These are phyloP conservation scores for Drosophila willistoni DNA, from an alignment of 1,140 invertebrate genomes.

Conservation along the genomic window DNA sequence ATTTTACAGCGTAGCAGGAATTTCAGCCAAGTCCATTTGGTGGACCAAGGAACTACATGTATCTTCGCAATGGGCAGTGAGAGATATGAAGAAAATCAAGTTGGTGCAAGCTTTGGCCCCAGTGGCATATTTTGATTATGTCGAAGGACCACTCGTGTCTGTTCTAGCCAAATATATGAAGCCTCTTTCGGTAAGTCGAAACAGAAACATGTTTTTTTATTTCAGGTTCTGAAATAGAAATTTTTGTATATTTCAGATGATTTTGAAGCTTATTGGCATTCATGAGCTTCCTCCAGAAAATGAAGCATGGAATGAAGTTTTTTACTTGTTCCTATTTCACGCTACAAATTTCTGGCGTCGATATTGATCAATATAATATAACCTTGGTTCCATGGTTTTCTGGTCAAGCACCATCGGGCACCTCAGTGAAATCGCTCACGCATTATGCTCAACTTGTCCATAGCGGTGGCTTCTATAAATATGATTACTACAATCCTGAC, in stretches of 20 bases:
- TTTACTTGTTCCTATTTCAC: constrained; percentile 84
- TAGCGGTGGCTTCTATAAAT: constrained; percentile 58
- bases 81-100: constrained; percentile 86
- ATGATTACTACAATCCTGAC: constrained; percentile 23
- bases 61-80: constrained; percentile 87
- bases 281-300: constrained; percentile 57
- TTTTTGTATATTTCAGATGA: constrained; percentile 1
- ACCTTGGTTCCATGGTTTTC: constrained; percentile 23
- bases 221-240: not conserved
- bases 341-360: constrained; percentile 84
- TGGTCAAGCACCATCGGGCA: constrained; percentile 40
- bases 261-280: constrained; percentile 43
- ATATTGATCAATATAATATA: constrained; percentile 83
- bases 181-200: constrained; percentile 9
- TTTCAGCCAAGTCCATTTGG: constrained; percentile 80
- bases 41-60: constrained; percentile 85
- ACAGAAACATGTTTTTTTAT: no score
- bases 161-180: constrained; percentile 13
- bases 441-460: constrained; percentile 50
- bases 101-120: constrained; percentile 87
- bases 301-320: constrained; percentile 48
- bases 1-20: constrained; percentile 84
- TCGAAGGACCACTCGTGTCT: constrained; percentile 12
- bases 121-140: constrained; percentile 69
- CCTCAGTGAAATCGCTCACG: constrained; percentile 40